phyloP scores from a whole-genome alignment of 2,888 invertebrate species.

The Adelphocoris suturalis region DNA sequence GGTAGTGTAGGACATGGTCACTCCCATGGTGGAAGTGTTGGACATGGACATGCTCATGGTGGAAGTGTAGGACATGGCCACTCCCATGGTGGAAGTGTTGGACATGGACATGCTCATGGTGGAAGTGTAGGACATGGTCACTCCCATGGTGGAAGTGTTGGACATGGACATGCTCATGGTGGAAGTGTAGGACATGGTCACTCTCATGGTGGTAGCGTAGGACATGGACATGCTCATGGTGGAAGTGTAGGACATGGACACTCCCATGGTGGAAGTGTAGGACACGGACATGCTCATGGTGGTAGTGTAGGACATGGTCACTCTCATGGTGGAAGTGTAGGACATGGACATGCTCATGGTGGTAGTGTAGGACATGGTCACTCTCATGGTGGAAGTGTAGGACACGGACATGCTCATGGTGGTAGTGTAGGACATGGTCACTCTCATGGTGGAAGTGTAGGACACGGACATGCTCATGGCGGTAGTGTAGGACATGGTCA shows the following conservation, averaged over 20 bases:
- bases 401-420: conserved; percentile 74
- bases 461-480: conserved; percentile 74
- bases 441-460: conserved; percentile 73
- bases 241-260: conserved; percentile 74
- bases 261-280: conserved; percentile 73
- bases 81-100: conserved; percentile 71
- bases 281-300: conserved; percentile 74
- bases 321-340: conserved; percentile 73
- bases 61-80: conserved; percentile 71
- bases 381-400: conserved; percentile 73
- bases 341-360: conserved; percentile 73
- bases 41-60: conserved; percentile 72
- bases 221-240: conserved; percentile 74
- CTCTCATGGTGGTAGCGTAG: conserved; percentile 72
- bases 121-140: conserved; percentile 73
- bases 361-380: conserved; percentile 74
- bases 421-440: conserved; percentile 74
- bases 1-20: conserved; percentile 74
- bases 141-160: conserved; percentile 73
- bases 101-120: conserved; percentile 73
- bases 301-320: conserved; percentile 74
- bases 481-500: conserved; percentile 74
- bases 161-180: conserved; percentile 74
- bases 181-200: conserved; percentile 74
- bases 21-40: conserved; percentile 73